Base-by-base conservation (phyloP, 2,888 invertebrate genomes). In the Morpho deidamia region DNA sequence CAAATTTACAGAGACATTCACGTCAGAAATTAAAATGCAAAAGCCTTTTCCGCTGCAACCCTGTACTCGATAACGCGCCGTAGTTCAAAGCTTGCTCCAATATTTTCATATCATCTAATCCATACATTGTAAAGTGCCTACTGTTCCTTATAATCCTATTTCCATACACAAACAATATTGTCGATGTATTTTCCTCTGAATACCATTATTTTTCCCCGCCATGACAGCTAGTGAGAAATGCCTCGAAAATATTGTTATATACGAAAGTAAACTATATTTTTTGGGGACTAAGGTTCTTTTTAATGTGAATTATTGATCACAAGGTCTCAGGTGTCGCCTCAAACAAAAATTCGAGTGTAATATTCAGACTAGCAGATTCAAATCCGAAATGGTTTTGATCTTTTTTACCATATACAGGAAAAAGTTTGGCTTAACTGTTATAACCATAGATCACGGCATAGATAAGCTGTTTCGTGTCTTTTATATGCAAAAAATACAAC, bases 261-360 rank as follows among this genome's bases (percentile, higher is more conserved):
- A 66, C 56, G 61, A 60, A 49, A 56, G 49, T 53, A 44, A 37
- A 55, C 59, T 52, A 32, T 62, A 55, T 51, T n/a, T 7, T 2
- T 7, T 38, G 7, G 1, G 1, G 1, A 5, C 49, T 46, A 62
- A 33, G 46, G 55, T 52, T 43, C 43, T 44, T 48, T 51, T 59
- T 53, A 49, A 52, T 55, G 11, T 44, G 56, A 38, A 14, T 42
- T 51, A 60, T 59, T 53, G 51, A 56, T 56, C 57, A 59, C 55
- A 63, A 53, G 61, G 75, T 67, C 77, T 65, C 83, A 84, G 83
- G 83, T 83, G 83, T 68, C 69, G 62, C 61, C 61, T 60, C 64
- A 64, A 70, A 72, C 67, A 76, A 76, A 74, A 82, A 78, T 81
- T 80, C 76, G 72, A 76, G 67, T 74, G 76, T 77, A 76, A 77